Base-by-base conservation (phyloP, 2,113 vertebrate species). In the Scomber japonicus region DNA sequence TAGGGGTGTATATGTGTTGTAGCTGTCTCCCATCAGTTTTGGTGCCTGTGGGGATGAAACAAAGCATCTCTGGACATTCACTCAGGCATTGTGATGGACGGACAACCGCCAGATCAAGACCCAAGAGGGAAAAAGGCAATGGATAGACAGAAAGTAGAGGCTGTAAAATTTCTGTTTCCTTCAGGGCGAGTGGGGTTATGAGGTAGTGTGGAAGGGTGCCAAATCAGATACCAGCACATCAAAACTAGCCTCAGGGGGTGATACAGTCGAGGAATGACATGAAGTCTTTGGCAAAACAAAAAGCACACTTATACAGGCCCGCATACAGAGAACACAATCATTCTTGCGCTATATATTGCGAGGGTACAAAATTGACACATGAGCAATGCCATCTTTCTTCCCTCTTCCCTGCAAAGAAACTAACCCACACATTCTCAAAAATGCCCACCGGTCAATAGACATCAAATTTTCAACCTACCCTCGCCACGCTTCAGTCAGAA, bases 161-260 rank as follows among this genome's bases (percentile, higher is more conserved):
- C 74, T 72, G 71, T 75, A 80, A 77, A 75, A 87, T 83, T 40
- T 88, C 15, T 66, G 74, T 73, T 88, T 87, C 72, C 88, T 90
- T 64, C 76, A 84, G 90, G 88, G 84, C 59, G 21, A 3, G 70
- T 14, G 81, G 71, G 61, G 83, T 89, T 90, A 88, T 91, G 89
- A 93, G 86, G 83, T 59, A 46, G 82, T 27, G 71, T 70, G 74
- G 73, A 80, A 67, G 63, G 77, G 50, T 51, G 84, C 75, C 78
- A 77, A 91, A 89, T 92, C 87, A 90, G 88, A 93, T 86, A 85
- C 61, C 70, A 67, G 64, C 80, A 88, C 83, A 87, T 90, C 88
- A 88, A 44, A 79, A 82, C 64, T 74, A 19, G 78, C 91, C 88
- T 71, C 40, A 1, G 81, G 90, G 72, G 55, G 27, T 27, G 67